Percentiles rank a stretch among this genome's conserved stretches.
phyloP scores from a whole-genome alignment of 2,888 invertebrate genomes.

The Osedax frankpressi region DNA sequence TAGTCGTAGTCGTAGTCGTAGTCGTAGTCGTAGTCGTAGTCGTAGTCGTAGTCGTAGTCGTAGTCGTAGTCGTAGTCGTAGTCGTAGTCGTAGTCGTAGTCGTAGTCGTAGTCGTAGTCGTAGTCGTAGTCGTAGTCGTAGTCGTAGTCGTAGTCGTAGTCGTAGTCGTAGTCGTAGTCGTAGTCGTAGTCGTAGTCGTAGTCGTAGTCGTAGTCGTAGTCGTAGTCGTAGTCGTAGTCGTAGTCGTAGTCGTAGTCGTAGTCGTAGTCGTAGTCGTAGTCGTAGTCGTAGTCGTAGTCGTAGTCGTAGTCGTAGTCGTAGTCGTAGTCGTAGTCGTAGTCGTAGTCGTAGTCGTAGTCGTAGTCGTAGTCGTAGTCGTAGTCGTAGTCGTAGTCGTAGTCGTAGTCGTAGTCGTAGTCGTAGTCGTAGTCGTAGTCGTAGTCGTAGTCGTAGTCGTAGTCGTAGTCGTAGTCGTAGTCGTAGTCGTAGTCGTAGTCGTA shows the following conservation, averaged over 20 bases:
- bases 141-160: background rate
- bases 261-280: background rate
- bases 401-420: background rate
- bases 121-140: background rate
- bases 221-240: conserved; percentile 14
- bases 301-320: background rate
- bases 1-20: background rate
- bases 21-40: background rate
- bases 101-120: background rate
- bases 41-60: background rate
- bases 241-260: conserved; percentile 9
- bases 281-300: background rate
- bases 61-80: background rate
- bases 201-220: conserved; percentile 11
- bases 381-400: background rate
- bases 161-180: background rate
- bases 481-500: conserved; percentile 21
- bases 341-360: background rate
- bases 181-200: conserved; percentile 11
- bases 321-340: background rate
- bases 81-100: background rate
- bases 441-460: conserved; percentile 23
- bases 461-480: conserved; percentile 22
- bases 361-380: background rate
- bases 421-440: conserved; percentile 16